Conservation (phyloP, 2,888 invertebrate species). For the Eulithis testata region DNA sequence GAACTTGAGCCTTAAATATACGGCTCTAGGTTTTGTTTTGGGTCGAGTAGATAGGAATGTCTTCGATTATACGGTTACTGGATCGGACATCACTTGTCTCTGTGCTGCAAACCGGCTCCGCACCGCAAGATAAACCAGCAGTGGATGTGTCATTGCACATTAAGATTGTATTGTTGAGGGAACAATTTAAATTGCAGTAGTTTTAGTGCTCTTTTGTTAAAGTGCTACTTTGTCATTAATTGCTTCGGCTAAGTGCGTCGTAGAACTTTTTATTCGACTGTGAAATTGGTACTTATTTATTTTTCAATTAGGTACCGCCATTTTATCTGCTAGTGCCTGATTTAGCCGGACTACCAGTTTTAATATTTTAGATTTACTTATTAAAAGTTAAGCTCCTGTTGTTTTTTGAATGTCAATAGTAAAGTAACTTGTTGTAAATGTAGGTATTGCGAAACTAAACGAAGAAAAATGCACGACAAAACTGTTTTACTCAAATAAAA, state of each 20-base stretch:
- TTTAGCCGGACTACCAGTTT: not conserved
- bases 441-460: too few relatives aligned
- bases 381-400: too few relatives aligned
- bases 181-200: slow-evolving; percentile 52
- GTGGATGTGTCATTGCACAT: slow-evolving; percentile 59
- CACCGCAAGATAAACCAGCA: slow-evolving; percentile 53
- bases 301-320: slow-evolving; percentile 22
- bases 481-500: too few relatives aligned
- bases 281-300: slow-evolving; percentile 33
- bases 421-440: too few relatives aligned
- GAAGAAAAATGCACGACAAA: too few relatives aligned
- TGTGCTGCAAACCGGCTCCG: slow-evolving; percentile 47
- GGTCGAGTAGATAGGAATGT: slow-evolving; percentile 19
- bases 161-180: slow-evolving; percentile 57
- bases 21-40: slow-evolving; percentile 17
- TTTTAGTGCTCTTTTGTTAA: slow-evolving; percentile 40
- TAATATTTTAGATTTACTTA: not conserved
- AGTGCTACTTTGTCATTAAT: slow-evolving; percentile 42
- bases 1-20: slow-evolving; percentile 27
- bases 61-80: slow-evolving; percentile 54
- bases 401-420: too few relatives aligned
- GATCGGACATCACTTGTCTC: slow-evolving; percentile 53
- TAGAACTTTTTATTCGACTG: slow-evolving; percentile 37
- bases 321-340: slow-evolving; percentile 18
- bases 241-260: slow-evolving; percentile 37